Conservation (phyloP, 1,140 invertebrate species). For the Euwallacea fornicatus region DNA sequence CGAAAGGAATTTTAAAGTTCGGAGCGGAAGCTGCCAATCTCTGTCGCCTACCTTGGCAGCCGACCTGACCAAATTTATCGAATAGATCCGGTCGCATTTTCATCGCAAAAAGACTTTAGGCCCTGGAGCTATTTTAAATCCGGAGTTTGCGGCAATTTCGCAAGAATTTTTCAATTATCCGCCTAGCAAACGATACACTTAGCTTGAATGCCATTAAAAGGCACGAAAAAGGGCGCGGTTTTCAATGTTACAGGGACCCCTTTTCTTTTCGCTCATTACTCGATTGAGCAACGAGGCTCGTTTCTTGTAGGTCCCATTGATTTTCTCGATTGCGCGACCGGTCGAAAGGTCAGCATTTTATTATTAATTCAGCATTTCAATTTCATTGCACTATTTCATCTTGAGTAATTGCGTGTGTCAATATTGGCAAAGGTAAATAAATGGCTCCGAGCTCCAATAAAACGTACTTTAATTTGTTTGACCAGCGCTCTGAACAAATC, state of each 20-base stretch:
- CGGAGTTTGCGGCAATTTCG: too few relatives aligned
- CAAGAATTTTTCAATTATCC: too few relatives aligned
- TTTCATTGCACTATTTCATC: conserved; percentile 20
- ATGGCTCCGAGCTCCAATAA: background rate
- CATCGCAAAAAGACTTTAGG: too few relatives aligned
- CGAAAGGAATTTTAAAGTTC: conserved; percentile 12
- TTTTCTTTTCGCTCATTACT: too few relatives aligned
- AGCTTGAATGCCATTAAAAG: too few relatives aligned
- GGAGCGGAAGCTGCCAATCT: background rate
- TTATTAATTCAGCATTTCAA: conserved; percentile 21
- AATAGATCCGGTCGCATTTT: too few relatives aligned
- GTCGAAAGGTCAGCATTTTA: conserved; percentile 18
- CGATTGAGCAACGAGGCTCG: conserved; percentile 7
- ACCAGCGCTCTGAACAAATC: background rate
- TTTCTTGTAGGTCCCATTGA: conserved; percentile 19
- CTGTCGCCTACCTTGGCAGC: too few relatives aligned
- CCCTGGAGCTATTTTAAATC: too few relatives aligned
- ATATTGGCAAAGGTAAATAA: conserved; percentile 6
- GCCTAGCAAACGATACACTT: too few relatives aligned
- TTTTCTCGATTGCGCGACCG: conserved; percentile 17
- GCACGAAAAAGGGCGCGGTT: too few relatives aligned
- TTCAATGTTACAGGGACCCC: too few relatives aligned
- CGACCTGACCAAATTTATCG: too few relatives aligned
- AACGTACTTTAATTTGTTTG: background rate
- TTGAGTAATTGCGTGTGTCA: conserved; percentile 13